phyloP scores from a whole-genome alignment of 1,140 invertebrate genomes.

The Uloborus diversus region DNA sequence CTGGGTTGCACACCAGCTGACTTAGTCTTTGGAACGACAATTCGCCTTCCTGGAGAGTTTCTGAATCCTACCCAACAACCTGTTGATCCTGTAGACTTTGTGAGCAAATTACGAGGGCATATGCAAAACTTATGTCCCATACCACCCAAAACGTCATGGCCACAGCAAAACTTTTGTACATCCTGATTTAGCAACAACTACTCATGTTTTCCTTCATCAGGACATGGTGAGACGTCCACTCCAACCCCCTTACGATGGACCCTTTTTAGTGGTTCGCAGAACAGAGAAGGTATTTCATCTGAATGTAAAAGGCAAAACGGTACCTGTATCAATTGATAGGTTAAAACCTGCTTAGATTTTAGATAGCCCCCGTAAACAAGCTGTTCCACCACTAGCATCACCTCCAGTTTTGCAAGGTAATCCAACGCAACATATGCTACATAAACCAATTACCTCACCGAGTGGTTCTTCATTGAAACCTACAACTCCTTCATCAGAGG shows the following conservation, averaged over 20 bases:
- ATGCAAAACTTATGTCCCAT: conserved; percentile 1
- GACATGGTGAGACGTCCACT: neutral
- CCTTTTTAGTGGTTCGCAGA: neutral
- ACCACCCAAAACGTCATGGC: neutral
- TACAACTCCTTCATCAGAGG: no score
- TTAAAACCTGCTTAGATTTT: conserved; percentile 3
- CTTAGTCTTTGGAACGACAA: conserved; percentile 55
- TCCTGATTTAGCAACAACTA: neutral
- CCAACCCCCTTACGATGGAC: neutral
- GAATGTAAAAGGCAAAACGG: neutral
- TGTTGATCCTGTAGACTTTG: neutral
- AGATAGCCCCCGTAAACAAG: neutral
- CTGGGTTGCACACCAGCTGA: conserved; percentile 51
- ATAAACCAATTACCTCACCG: neutral
- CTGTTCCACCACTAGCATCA: neutral
- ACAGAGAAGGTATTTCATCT: neutral
- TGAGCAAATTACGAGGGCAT: neutral
- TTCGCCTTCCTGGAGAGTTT: conserved; percentile 58
- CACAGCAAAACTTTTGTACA: neutral
- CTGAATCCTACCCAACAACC: neutral
- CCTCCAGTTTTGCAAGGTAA: neutral
- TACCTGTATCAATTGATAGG: conserved; percentile 10
- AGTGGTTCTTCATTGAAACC: neutral
- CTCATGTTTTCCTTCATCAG: neutral
- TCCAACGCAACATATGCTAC: neutral